Percentiles rank a stretch among this genome's conserved stretches.
Conservation (phyloP, 2,797 vertebrate species). For the Buphagus erythrorhynchus region DNA sequence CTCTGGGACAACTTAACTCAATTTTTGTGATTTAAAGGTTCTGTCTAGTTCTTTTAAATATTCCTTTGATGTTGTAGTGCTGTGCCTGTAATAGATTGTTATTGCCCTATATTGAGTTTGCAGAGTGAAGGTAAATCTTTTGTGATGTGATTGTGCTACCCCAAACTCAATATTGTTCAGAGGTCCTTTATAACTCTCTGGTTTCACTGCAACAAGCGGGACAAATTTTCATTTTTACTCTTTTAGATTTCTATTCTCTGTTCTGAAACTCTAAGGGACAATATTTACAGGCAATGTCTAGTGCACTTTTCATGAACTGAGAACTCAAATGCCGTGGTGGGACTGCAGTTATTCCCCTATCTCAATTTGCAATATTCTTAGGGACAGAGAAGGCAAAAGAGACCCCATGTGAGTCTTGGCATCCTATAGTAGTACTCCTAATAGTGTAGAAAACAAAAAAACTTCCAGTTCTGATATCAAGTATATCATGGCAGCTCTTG, state of each 20-base stretch:
- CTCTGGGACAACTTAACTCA: conserved; percentile 83
- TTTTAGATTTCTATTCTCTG: conserved; percentile 78
- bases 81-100: conserved; percentile 92
- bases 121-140: conserved; percentile 93
- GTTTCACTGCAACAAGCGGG: conserved; percentile 83
- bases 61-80: conserved; percentile 83
- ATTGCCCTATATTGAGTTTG: conserved; percentile 97
- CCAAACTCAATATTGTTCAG: conserved; percentile 90
- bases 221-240: conserved; percentile 94
- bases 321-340: conserved; percentile 1
- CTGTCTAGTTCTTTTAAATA: conserved; percentile 91
- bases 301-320: conserved; percentile 38
- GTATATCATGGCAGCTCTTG: neutral
- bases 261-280: conserved; percentile 61
- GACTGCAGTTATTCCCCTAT: neutral
- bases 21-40: conserved; percentile 89
- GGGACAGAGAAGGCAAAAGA: neutral
- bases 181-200: conserved; percentile 85
- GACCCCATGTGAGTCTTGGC: neutral
- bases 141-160: conserved; percentile 90
- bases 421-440: neutral
- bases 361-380: neutral
- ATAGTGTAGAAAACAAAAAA: neutral
- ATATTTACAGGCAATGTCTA: conserved; percentile 15
- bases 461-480: neutral